Conservation (phyloP, 1,140 invertebrate species). For the Mycetomoellerius zeteki region DNA sequence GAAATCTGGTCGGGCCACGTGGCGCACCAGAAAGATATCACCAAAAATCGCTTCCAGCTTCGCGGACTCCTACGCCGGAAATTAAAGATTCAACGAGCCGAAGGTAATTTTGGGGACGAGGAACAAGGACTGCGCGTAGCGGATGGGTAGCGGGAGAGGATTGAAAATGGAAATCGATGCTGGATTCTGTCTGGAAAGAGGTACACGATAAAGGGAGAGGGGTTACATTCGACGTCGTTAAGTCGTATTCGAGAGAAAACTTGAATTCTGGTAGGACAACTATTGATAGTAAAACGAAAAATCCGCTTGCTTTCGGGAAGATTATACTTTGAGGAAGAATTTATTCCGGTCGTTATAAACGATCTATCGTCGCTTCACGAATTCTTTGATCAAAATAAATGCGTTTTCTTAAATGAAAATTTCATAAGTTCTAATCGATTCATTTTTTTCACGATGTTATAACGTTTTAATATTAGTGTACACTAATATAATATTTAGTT, state of each 20-base stretch:
- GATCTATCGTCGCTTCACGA: background rate
- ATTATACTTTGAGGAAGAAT: conserved; percentile 43
- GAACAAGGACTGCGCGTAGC: conserved; percentile 64
- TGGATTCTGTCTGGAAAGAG: conserved; percentile 37
- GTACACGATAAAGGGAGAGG: conserved; percentile 1
- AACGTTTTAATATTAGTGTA: background rate
- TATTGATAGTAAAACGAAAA: conserved; percentile 48
- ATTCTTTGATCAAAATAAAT: background rate
- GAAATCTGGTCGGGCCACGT: conserved; percentile 71
- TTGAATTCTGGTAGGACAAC: conserved; percentile 53
- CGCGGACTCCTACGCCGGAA: conserved; percentile 76
- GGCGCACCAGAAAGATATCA: conserved; percentile 74
- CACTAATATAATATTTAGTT: background rate
- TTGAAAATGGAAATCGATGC: conserved; percentile 80
- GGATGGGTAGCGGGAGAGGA: conserved; percentile 44
- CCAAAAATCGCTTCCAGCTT: conserved; percentile 72
- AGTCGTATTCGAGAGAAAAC: conserved; percentile 65
- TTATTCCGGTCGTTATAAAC: conserved; percentile 45
- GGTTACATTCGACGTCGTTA: conserved; percentile 72
- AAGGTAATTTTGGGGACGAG: conserved; percentile 77
- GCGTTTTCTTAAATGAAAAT: background rate
- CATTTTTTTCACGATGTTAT: background rate
- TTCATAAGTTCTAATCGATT: background rate
- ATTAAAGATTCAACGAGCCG: conserved; percentile 83
- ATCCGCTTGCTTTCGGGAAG: conserved; percentile 17